Evolutionary conservation across 2,113 vertebrate genomes (phyloP).

Genomic region (Oncorhynchus masou): DNA sequence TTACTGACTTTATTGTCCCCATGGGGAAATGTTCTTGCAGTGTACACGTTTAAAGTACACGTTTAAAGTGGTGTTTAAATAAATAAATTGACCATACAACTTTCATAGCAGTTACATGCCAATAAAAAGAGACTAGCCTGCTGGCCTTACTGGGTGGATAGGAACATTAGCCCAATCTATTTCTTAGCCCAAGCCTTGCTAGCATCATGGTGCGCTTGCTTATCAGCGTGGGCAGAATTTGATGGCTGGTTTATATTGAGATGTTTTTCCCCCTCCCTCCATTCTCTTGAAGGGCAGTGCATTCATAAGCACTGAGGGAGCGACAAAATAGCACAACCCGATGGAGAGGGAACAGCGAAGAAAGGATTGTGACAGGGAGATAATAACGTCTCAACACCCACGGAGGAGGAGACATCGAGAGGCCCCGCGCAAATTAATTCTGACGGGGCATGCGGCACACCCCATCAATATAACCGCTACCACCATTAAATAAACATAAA

Average conservation of each 20-base stretch:
- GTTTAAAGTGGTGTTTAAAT: no score
- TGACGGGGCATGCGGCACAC: slow-evolving; percentile 47
- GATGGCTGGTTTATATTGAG: slow-evolving; percentile 55
- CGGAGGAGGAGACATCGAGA: slow-evolving; percentile 42
- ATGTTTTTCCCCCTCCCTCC: slow-evolving; percentile 36
- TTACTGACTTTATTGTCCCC: no score
- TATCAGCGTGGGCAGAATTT: slow-evolving; percentile 37
- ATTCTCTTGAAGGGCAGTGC: slow-evolving; percentile 30
- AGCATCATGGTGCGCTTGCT: slow-evolving; percentile 31
- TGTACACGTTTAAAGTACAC: no score
- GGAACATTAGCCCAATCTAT: no score
- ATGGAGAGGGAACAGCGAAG: neutral
- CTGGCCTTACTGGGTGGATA: no score
- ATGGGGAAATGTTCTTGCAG: no score
- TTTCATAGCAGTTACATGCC: no score
- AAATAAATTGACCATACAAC: no score
- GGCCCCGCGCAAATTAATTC: slow-evolving; percentile 51
- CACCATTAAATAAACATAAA: slow-evolving; percentile 55
- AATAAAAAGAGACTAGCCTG: no score
- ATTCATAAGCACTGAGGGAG: slow-evolving; percentile 41
- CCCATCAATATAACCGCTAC: slow-evolving; percentile 49
- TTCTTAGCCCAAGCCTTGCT: slow-evolving; percentile 9
- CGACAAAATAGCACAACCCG: slow-evolving; percentile 10
- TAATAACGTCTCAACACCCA: slow-evolving; percentile 50
- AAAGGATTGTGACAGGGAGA: slow-evolving; percentile 26